These are phyloP conservation scores for Deroplatys truncata DNA, from an alignment of 2,888 invertebrate species.

Conservation along the genomic window DNA sequence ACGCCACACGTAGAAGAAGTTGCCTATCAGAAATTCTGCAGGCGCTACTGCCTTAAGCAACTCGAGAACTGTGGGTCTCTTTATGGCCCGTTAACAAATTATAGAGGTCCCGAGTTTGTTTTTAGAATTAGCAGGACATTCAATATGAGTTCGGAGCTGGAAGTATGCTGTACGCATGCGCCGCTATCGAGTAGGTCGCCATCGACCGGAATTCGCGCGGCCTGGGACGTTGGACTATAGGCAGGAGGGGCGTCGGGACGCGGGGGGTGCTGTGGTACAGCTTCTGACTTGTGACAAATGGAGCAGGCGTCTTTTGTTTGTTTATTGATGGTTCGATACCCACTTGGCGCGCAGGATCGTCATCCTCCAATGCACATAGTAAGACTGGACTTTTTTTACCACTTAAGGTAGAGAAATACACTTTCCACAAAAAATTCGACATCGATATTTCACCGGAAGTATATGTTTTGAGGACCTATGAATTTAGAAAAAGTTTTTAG, in stretches of 20 bases:
- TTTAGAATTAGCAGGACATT: not conserved
- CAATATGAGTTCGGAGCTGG: not conserved
- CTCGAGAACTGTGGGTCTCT: not conserved
- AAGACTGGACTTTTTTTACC: too few species aligned
- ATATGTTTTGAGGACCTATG: too few species aligned
- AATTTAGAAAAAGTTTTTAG: too few species aligned
- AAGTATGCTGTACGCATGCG: not conserved
- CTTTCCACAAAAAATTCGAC: too few species aligned
- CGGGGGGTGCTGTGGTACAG: not conserved
- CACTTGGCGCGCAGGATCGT: too few species aligned
- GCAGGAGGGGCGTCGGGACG: not conserved
- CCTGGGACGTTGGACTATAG: not conserved
- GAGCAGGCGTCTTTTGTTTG: not conserved
- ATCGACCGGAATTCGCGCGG: not conserved
- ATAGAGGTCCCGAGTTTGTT: not conserved
- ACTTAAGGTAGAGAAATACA: too few species aligned
- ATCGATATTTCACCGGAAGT: too few species aligned
- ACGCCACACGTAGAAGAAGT: not conserved
- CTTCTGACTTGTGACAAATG: not conserved
- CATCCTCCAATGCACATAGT: too few species aligned
- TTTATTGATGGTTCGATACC: not conserved
- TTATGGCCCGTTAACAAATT: not conserved
- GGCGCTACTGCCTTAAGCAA: too few species aligned
- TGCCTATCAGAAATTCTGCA: not conserved
- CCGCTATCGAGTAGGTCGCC: not conserved